These are phyloP conservation scores for Falcunculus frontatus DNA, from an alignment of 2,113 vertebrate species.

Conservation along the genomic window DNA sequence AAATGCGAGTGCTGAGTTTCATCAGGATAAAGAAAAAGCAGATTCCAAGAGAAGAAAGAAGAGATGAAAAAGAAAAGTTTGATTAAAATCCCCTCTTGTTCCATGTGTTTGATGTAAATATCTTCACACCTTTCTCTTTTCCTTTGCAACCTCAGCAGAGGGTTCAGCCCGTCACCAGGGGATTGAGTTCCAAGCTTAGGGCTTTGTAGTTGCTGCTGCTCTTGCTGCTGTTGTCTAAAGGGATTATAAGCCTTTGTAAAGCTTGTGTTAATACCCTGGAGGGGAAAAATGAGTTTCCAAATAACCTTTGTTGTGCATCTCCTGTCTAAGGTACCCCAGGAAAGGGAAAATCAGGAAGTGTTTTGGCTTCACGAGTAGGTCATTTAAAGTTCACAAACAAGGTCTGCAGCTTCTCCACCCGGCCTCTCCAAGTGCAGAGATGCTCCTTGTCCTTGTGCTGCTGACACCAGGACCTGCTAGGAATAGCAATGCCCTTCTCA, in stretches of 20 bases:
- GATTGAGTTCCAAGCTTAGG: conserved; percentile 31
- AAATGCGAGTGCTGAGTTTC: conserved; percentile 38
- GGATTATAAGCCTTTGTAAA: conserved; percentile 68
- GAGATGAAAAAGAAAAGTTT: conserved; percentile 48
- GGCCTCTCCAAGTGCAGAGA: background rate
- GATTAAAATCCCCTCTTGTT: conserved; percentile 61
- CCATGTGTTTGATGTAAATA: conserved; percentile 40
- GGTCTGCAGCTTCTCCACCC: background rate
- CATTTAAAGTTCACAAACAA: background rate
- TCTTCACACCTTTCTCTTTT: conserved; percentile 51
- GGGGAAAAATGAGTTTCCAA: conserved; percentile 55
- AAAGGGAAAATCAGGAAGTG: background rate
- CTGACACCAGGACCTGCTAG: background rate
- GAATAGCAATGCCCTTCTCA: background rate
- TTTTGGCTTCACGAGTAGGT: background rate
- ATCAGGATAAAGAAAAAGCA: conserved; percentile 13
- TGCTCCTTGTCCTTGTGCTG: background rate
- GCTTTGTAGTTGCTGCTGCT: conserved; percentile 56
- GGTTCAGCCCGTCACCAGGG: conserved; percentile 19
- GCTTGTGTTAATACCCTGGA: conserved; percentile 62
- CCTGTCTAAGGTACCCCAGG: background rate
- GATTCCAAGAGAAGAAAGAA: conserved; percentile 37
- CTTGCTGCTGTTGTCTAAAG: conserved; percentile 60
- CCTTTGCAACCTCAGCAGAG: conserved; percentile 36
- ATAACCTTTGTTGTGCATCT: conserved; percentile 37